Conservation (phyloP, 2,888 invertebrate genomes). For the Epistrophe grossulariae region DNA sequence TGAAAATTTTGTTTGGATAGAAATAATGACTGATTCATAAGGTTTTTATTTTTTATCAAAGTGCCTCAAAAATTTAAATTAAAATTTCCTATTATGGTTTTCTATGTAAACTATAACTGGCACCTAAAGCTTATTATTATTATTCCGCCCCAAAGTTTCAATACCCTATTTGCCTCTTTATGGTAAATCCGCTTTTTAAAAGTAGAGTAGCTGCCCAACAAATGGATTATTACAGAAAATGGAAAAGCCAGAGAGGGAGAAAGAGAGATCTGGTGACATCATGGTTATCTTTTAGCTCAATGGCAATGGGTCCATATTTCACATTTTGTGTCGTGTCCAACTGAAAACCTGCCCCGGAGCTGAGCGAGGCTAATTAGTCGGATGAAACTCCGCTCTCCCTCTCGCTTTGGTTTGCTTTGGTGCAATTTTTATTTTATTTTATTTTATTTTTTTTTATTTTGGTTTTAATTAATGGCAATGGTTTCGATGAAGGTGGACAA, state of each 20-base stretch:
- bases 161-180: not conserved
- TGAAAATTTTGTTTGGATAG: too few relatives aligned
- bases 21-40: too few relatives aligned
- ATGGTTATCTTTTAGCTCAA: conserved; percentile 61
- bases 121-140: too few relatives aligned
- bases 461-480: conserved; percentile 71
- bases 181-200: not conserved
- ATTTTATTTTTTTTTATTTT: conserved; percentile 3
- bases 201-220: conserved; percentile 11
- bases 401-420: conserved; percentile 17
- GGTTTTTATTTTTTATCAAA: too few relatives aligned
- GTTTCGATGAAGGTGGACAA: conserved; percentile 70
- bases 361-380: conserved; percentile 39
- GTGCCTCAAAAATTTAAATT: too few relatives aligned
- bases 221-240: conserved; percentile 65
- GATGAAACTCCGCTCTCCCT: conserved; percentile 34
- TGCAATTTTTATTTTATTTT: conserved; percentile 24
- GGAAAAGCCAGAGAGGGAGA: conserved; percentile 21
- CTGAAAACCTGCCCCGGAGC: conserved; percentile 52
- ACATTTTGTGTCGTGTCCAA: conserved; percentile 61
- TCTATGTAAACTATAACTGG: too few relatives aligned
- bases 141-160: not conserved
- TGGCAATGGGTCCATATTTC: conserved; percentile 67
- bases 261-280: conserved; percentile 66
- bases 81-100: too few relatives aligned